Conservation (phyloP, 2,797 vertebrate genomes). For the Helostoma temminkii region DNA sequence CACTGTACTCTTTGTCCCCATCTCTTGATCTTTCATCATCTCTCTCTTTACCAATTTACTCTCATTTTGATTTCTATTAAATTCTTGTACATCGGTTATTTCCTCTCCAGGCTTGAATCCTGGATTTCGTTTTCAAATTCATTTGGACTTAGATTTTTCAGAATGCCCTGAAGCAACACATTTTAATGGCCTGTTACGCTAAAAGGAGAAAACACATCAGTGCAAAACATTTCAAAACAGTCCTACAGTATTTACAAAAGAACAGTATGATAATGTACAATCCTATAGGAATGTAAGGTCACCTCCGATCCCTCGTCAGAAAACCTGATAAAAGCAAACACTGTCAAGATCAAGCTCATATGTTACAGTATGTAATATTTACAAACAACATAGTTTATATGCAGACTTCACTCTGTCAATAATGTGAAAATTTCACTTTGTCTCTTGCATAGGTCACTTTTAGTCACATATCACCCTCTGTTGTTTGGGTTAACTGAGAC, state of each 20-base stretch:
- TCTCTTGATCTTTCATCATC: conserved; percentile 14
- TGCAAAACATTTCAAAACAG: conserved; percentile 44
- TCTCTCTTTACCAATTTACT: conserved; percentile 4
- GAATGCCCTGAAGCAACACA: conserved; percentile 21
- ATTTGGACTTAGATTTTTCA: conserved; percentile 27
- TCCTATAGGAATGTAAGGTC: conserved; percentile 20
- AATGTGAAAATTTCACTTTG: not conserved
- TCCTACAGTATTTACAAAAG: conserved; percentile 28
- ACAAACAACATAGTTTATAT: conserved; percentile 2
- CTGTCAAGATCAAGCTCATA: conserved; percentile 17
- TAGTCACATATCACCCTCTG: not conserved
- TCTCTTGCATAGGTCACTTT: not conserved
- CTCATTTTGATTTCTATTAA: not conserved
- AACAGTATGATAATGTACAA: conserved; percentile 15
- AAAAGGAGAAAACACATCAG: conserved; percentile 25
- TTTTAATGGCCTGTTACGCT: conserved; percentile 42
- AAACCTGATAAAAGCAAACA: conserved; percentile 19
- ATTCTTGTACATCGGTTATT: conserved; percentile 1
- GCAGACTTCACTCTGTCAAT: not conserved
- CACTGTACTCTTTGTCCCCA: conserved; percentile 13
- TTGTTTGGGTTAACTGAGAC: not conserved
- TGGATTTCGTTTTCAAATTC: not conserved
- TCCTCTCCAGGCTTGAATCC: not conserved
- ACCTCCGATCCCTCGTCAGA: not conserved
- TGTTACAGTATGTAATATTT: conserved; percentile 19